Base-by-base conservation (phyloP, 2,797 vertebrate species). In the Botia kubotai region DNA sequence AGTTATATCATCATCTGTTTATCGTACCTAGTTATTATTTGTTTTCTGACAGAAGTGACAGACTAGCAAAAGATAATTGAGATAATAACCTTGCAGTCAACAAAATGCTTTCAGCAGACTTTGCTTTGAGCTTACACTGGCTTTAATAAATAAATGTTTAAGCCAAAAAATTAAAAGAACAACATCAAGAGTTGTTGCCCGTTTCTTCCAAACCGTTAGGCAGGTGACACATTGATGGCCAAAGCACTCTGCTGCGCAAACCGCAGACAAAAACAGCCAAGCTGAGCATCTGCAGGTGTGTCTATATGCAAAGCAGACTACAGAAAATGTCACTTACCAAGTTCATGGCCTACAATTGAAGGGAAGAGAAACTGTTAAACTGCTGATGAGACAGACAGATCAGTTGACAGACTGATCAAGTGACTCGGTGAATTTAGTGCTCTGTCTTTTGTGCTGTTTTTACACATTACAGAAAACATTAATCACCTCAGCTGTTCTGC, bases 331-430 rank as follows among this genome's bases (percentile, higher is more conserved):
- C 79, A 89, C 94, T 95, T 94, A 95, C 94, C 94, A 95, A 91
- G 89, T 95, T 94, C 94, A 95, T 95, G 90, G 94, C 94, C 94
- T 95, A 93, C 53, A 87, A 80, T 57, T 90, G 88, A 92, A 91
- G 92, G 88, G 86, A 93, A 89, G 90, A 94, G 83, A 90, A 81
- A 89, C 87, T 78, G 89, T 92, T 89, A 90, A 92, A 93, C 88
- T 81, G 84, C 87, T 87, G 85, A 90, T 82, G 82, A 53, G 82
- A 57, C 76, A 80, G 8, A 53, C 3, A 16, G 21, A 72, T 67
- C 73, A 85, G 86, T 65, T 66, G 85, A 74, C 62, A 60, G 23
- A 21, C 75, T 33, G 53, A 68, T 77, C 66, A 60, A 77, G 55
- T 46, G 39, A 77, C 57, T 1, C 16, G 53, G 23, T 16, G 7